Evolutionary conservation across 2,888 invertebrate species (phyloP).

Genomic region (Drosophila testacea): DNA sequence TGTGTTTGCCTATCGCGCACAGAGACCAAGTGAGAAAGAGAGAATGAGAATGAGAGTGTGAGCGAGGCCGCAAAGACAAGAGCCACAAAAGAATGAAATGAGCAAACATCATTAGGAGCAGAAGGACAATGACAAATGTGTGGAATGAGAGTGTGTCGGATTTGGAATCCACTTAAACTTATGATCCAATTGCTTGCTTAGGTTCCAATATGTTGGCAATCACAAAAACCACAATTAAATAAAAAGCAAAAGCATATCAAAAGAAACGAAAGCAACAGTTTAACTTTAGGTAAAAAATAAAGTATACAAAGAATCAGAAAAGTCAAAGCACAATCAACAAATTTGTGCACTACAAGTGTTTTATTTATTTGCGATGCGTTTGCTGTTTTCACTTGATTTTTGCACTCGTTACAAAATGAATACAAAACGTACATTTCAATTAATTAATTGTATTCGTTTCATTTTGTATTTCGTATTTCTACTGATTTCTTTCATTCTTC

Average conservation of each 20-base stretch:
- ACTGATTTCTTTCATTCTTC: conserved; percentile 10
- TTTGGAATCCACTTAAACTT: neutral
- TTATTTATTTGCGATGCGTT: conserved; percentile 71
- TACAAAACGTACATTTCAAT: conserved; percentile 26
- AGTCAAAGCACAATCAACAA: conserved; percentile 22
- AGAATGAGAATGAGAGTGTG: conserved; percentile 1
- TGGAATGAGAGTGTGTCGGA: neutral
- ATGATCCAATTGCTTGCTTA: conserved; percentile 9
- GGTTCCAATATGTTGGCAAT: neutral
- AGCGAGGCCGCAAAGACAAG: neutral
- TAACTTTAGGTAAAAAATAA: conserved; percentile 1
- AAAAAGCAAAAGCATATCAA: neutral
- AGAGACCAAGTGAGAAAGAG: too few relatives aligned
- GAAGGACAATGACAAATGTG: conserved; percentile 3
- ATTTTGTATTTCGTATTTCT: conserved; percentile 17
- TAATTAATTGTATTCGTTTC: conserved; percentile 45
- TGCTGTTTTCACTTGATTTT: conserved; percentile 67
- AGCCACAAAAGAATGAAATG: neutral
- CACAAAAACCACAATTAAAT: neutral
- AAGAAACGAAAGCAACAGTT: neutral
- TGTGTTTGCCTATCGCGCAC: too few relatives aligned
- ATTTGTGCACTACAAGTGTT: conserved; percentile 69
- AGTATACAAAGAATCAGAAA: neutral
- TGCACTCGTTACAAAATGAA: conserved; percentile 39
- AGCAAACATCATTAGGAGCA: neutral